Evolutionary conservation across 2,113 vertebrate species (phyloP), one percentile per base, ranked within the genome.

Genomic region (Rissa tridactyla): DNA sequence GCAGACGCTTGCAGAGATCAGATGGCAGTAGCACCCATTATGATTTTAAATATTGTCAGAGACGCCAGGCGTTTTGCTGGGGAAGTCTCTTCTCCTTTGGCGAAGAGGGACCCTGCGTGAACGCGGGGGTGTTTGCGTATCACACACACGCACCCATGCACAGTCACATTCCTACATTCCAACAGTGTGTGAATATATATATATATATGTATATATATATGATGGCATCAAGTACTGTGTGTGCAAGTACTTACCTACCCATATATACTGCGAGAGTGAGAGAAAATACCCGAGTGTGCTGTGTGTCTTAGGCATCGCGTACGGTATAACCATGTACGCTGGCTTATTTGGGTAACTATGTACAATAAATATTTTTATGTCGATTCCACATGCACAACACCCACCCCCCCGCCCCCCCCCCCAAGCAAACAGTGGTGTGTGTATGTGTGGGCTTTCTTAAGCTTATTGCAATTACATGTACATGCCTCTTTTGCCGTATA

Each of bases 21-120:
- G 94, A 96, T 98, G 97, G 97, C 97, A 97, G 89, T 97, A 96
- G 84, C 77, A 64, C 97, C 95, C 96, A 96, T 98, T 97, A 98
- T 57, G 82, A 96, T 97, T 98, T 98, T 94, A 96, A 97, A 97
- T 93, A 97, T 97, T 94, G 82, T 94, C 94, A 91, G 96, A 97
- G 94, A 96, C n/a, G 85, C 94, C 96, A 96, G 86, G 94, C 94
- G 15, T 96, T 95, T 97, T 95, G 78, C 95, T 90, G 97, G 96
- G 95, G 92, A 92, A 94, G 92, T 94, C 95, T 96, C 84, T 97
- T 85, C 86, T 96, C 60, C 58, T 93, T 84, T 70, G 68, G 80
- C 94, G 86, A 42, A 21, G 44, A 30, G 91, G 72, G 95, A 84
- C 65, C 1, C 9, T 25, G 47, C 9, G 65, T 73, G 57, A 77